These are phyloP conservation scores for Zootoca vivipara DNA, from an alignment of 2,113 vertebrate genomes.

Conservation along the genomic window DNA sequence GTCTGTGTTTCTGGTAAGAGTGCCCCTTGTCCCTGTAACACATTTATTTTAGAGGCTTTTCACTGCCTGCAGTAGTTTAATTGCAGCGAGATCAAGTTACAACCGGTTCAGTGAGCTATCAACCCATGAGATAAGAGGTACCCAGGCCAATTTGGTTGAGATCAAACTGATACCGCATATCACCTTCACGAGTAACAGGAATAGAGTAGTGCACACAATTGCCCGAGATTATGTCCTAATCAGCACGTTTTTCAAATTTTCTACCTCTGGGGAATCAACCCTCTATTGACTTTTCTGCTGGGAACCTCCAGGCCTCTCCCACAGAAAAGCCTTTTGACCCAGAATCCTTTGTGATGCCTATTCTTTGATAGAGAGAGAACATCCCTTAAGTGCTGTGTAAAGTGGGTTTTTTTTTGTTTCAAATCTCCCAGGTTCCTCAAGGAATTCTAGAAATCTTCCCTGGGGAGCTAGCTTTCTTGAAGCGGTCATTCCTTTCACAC, in stretches of 20 bases:
- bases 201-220: constrained; percentile 25
- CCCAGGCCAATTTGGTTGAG: constrained; percentile 6
- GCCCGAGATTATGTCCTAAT: not conserved
- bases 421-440: not conserved
- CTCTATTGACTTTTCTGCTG: not conserved
- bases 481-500: not conserved
- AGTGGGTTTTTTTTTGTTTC: not conserved
- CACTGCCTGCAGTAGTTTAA: not conserved
- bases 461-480: not conserved
- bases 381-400: not conserved
- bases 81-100: constrained; percentile 24
- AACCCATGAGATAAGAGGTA: constrained; percentile 26
- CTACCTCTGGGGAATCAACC: not conserved
- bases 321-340: not conserved
- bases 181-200: constrained; percentile 30
- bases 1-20: not conserved
- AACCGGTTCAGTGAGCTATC: constrained; percentile 35
- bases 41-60: constrained; percentile 8
- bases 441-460: not conserved
- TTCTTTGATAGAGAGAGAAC: not conserved
- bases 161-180: not conserved
- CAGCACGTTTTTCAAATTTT: not conserved
- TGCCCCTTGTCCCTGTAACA: not conserved
- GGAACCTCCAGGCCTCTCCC: not conserved
- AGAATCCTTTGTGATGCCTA: not conserved